These are phyloP conservation scores for Intellagama lesueurii DNA, from an alignment of 2,797 vertebrate genomes.

Conservation along the genomic window DNA sequence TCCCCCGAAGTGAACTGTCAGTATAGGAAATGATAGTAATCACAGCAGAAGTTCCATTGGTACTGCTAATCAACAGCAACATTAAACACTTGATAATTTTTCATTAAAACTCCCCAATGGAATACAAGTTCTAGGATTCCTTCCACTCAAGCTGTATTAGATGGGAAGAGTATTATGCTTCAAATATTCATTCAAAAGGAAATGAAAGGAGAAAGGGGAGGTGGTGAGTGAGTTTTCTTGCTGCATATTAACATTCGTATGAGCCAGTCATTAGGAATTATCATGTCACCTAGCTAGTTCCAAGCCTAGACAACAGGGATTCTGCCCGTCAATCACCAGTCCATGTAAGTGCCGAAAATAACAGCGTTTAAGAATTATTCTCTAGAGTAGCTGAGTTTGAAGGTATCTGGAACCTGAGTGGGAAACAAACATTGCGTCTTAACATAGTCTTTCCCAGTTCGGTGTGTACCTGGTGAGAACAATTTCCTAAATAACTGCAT, in stretches of 20 bases:
- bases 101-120: constrained; percentile 8
- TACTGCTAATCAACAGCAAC: background rate
- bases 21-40: background rate
- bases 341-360: constrained; percentile 63
- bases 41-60: background rate
- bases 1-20: background rate
- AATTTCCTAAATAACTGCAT: constrained; percentile 7
- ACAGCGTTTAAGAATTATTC: constrained; percentile 56
- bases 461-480: background rate
- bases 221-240: constrained; percentile 35
- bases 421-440: constrained; percentile 39
- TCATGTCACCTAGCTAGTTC: constrained; percentile 68
- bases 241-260: constrained; percentile 68
- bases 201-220: constrained; percentile 33
- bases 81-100: background rate
- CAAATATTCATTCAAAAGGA: constrained; percentile 54
- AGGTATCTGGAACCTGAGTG: constrained; percentile 61
- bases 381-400: constrained; percentile 62
- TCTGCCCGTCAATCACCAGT: constrained; percentile 67
- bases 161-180: constrained; percentile 41
- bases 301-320: constrained; percentile 64
- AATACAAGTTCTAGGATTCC: background rate
- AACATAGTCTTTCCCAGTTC: constrained; percentile 19
- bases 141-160: constrained; percentile 1
- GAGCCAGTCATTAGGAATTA: constrained; percentile 61